Evolutionary conservation across 2,888 invertebrate species (phyloP), one percentile per base, ranked within the genome.

Genomic region (Parelbella ahira): DNA sequence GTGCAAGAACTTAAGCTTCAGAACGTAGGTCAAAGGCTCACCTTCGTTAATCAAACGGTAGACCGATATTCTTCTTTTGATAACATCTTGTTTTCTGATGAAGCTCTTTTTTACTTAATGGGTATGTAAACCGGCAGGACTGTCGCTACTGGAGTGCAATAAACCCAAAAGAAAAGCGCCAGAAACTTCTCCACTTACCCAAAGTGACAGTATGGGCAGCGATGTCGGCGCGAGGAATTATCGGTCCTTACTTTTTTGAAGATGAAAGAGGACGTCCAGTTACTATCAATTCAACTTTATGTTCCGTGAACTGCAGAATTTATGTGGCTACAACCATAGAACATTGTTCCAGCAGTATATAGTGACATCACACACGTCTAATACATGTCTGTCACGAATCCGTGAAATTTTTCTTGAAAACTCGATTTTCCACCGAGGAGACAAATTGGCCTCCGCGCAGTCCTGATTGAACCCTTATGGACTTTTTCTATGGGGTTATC

Each of bases 221-320:
- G n/a, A 43, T 53, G 27, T 55, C 50, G 32, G 44, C 46, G 8
- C 27, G 37, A 33, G 50, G 51, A 28, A 52, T 52, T 25, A 48
- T 51, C n/a, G 48, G 51, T 12, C 58, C 60, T 33, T 56, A 48
- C 28, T 56, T 59, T 51, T 52, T 52, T 53, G 49, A 54, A 47
- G 47, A 54, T 23, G 13, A 19, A 21, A 39, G 33, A 28, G 45
- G 50, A 4, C 37, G 33, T 21, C 13, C 46, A 8, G 28, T 47
- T 33, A 37, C 47, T 7, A 41, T 44, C 15, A 48, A 39, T 30
- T 38, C 37, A 29, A 47, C 25, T 51, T 49, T 15, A 48, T 50
- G 1, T 30, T 45, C 11, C 45, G 47, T 19, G 42, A 47, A 24
- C 34, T 54, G 43, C 42, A 50, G 44, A 50, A 45, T 34, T 47